phyloP scores from a whole-genome alignment of 2,888 invertebrate species.

The Anticlea derivata region DNA sequence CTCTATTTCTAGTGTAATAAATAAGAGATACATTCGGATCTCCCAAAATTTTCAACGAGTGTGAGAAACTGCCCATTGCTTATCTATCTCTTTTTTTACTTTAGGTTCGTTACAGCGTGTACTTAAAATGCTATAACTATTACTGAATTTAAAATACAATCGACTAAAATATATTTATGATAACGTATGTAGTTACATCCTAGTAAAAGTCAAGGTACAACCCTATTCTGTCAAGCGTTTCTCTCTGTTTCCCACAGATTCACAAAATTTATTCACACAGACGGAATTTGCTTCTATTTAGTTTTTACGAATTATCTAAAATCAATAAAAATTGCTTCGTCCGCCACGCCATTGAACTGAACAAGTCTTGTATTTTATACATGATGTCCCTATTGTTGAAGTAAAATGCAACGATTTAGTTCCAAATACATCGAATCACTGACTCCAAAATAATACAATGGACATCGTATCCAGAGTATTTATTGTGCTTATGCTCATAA shows the following conservation, averaged over 20 bases:
- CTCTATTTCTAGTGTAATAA: too few species aligned
- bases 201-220: background rate
- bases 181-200: too few species aligned
- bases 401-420: conserved; percentile 69
- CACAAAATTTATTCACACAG: conserved; percentile 28
- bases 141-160: too few species aligned
- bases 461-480: conserved; percentile 59
- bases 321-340: conserved; percentile 72
- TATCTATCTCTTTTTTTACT: too few species aligned
- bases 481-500: conserved; percentile 66
- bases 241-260: too few species aligned
- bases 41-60: too few species aligned
- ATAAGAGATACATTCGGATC: too few species aligned
- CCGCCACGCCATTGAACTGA: conserved; percentile 82
- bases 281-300: conserved; percentile 37
- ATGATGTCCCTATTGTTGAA: conserved; percentile 48
- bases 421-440: conserved; percentile 58
- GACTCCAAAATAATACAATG: conserved; percentile 63
- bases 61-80: too few species aligned
- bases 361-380: conserved; percentile 56
- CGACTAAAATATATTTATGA: too few species aligned
- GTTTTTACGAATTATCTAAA: conserved; percentile 51
- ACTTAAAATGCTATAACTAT: too few species aligned
- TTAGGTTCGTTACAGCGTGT: too few species aligned
- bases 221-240: conserved; percentile 14